These are phyloP conservation scores for Metopolophium dirhodum DNA, from an alignment of 1,140 invertebrate genomes.

Conservation along the genomic window DNA sequence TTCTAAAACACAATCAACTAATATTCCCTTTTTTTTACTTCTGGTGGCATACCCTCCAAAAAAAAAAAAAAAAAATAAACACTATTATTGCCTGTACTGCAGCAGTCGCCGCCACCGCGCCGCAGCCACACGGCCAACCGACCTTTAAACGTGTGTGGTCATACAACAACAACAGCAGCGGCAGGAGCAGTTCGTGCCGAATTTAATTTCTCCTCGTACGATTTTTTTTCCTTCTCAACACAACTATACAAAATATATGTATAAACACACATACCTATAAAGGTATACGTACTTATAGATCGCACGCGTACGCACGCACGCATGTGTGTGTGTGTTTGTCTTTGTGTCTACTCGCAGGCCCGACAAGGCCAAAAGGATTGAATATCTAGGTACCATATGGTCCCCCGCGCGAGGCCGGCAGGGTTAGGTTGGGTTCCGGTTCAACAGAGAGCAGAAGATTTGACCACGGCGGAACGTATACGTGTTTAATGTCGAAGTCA, in stretches of 20 bases:
- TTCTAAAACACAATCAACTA: slow-evolving; percentile 49
- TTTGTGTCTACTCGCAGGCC: slow-evolving; percentile 43
- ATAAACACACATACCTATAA: not conserved
- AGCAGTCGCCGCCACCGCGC: not conserved
- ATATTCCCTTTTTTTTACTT: not conserved
- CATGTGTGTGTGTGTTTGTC: not conserved
- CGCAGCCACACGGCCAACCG: not conserved
- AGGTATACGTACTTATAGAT: not conserved
- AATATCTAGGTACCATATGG: slow-evolving; percentile 43
- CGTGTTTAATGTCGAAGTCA: slow-evolving; percentile 1
- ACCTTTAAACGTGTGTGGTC: slow-evolving; percentile 56
- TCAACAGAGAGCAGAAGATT: slow-evolving; percentile 41
- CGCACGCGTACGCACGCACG: not conserved
- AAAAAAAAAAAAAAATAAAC: slow-evolving; percentile 35
- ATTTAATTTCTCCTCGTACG: slow-evolving; percentile 31
- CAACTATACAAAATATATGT: not conserved
- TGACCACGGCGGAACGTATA: not conserved
- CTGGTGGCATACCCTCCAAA: slow-evolving; percentile 37
- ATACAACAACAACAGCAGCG: not conserved
- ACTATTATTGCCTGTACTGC: slow-evolving; percentile 18
- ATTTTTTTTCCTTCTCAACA: not conserved
- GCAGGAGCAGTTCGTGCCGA: slow-evolving; percentile 23
- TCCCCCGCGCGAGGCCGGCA: not conserved
- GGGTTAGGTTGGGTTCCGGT: not conserved
- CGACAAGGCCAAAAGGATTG: slow-evolving; percentile 54